Evolutionary conservation across 2,797 vertebrate genomes (phyloP), one percentile per base, ranked within the genome.

Genomic region (Lepilemur ruficaudatus): DNA sequence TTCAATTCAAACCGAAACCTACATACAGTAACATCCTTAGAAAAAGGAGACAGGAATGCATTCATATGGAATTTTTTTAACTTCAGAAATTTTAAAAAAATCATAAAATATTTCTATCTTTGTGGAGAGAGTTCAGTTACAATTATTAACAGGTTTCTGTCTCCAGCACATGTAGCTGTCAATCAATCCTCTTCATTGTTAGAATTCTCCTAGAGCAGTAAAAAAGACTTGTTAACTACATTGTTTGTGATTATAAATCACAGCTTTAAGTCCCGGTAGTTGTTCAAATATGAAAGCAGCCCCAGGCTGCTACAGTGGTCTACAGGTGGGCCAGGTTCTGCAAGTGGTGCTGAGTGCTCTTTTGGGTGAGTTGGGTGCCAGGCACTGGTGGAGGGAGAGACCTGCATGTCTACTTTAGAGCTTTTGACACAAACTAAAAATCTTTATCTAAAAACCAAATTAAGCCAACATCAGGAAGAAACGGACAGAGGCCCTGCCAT

Each of bases 161-260:
- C 69, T 90, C 65, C 2, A 78, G 79, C 79, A 96, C 73, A 79
- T 83, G 93, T 25, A 89, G 85, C 97, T 97, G 90, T 91, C 98
- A 98, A 41, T 98, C 95, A 97, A 22, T 69, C 61, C 69, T 90
- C 32, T 94, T 94, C 81, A 61, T 98, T 88, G 43, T 32, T 91
- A 93, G 85, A 91, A 95, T 94, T 69, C 52, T 93, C 52, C 75
- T 9, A 55, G 89, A 92, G 57, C 59, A 65, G 80, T 92, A n/a
- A 91, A 91, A 90, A 93, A 35, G 63, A 18, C 43, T 92, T 52
- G 32, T 79, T 87, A 94, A 4, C 67, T 70, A n/a, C 59, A 79
- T 86, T 65, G 38, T 87, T 67, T 57, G 13, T 38, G 57, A 90
- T n/a, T 67, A 73, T 30, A 35, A 30, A 0, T 7, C 3, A 15